Base-by-base conservation (phyloP, 1,140 invertebrate species). In the Apis cerana region DNA sequence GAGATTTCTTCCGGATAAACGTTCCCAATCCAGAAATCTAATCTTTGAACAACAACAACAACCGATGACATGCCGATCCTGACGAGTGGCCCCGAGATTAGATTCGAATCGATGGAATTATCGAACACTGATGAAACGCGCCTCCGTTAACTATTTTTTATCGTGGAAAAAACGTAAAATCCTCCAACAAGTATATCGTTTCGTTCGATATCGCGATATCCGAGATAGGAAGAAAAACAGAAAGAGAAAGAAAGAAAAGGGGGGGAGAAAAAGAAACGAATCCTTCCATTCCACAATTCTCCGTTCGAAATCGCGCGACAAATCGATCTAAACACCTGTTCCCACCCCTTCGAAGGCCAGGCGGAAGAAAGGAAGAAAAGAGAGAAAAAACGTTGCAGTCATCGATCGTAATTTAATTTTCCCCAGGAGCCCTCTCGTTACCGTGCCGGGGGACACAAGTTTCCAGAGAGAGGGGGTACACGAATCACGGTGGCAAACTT, bases 401-500 rank as follows among this genome's bases (percentile, higher is more conserved):
- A 54, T 76, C 61, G 54, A 52, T 50, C 74, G 59, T 65, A 76
- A 76, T 65, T 76, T 33, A 76, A 61, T 50, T 71, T 70, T 15
- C 62, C 27, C 64, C 75, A n/a, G 43, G 43, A 19, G 62, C 23
- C 43, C 33, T 52, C 67, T 23, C 10, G 48, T 61, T 61, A 54
- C 76, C 80, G 85, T 82, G 74, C 82, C 84, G 85, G n/a, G 80
- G 78, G 56, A 74, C 72, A 80, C 74, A 85, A 86, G 68, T 87
- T 87, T 83, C 80, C 80, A 80, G 84, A 80, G 85, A 33, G 33
- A 33, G 33, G 2, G 3, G 33, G 33, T 83, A 86, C 81, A 87
- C 86, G 87, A 87, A 87, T 87, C 86, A 83, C 76, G 81, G 85
- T 54, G 77, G 82, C 79, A 84, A 87, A 87, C 76, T 87, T 79